Base-by-base conservation (phyloP, 2,888 invertebrate genomes). In the Bedellia somnulentella region DNA sequence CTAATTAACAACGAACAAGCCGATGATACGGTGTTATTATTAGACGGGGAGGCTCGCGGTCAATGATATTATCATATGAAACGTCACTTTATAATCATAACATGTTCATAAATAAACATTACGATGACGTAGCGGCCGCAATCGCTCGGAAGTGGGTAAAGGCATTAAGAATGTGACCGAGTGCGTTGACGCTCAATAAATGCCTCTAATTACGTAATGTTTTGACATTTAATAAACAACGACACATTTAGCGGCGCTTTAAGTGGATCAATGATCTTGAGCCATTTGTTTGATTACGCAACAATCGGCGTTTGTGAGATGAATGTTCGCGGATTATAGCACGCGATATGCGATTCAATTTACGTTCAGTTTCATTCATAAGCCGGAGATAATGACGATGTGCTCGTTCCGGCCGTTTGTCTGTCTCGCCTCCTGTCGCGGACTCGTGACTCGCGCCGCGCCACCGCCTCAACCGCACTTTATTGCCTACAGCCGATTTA, bases 201-300 rank as follows among this genome's bases (percentile, higher is more conserved):
- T 58, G 53, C 49, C 13, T 47, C 52, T 58, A 59, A 67, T 68
- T 66, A 67, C 61, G 59, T 68, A 68, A 67, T 64, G 68, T 66
- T 73, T 73, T 70, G 71, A 75, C 70, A 71, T 73, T 68, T 61
- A 52, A 56, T 55, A 57, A 30, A 54, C 52, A 56, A 57, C 64
- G 73, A 73, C 71, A 73, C 62, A 71, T 75, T 73, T 71, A 68
- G 66, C 55, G 56, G 59, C 57, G n/a, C 61, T 60, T 63, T 68
- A 71, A 68, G 73, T 71, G 68, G 73, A 73, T 73, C 75, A 73
- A 70, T 73, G 75, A 75, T 73, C 75, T 73, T 73, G 73, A 64
- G 68, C 54, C 57, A 66, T 64, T 63, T 64, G 66, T 59, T 57
- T 51, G 49, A 55, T 73, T 67, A 70, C 68, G 64, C 61, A 73